A percentile compares a stretch with the other conserved stretches of the same genome.
phyloP scores from a whole-genome alignment of 2,797 vertebrate genomes.

The Chloroceryle inda region DNA sequence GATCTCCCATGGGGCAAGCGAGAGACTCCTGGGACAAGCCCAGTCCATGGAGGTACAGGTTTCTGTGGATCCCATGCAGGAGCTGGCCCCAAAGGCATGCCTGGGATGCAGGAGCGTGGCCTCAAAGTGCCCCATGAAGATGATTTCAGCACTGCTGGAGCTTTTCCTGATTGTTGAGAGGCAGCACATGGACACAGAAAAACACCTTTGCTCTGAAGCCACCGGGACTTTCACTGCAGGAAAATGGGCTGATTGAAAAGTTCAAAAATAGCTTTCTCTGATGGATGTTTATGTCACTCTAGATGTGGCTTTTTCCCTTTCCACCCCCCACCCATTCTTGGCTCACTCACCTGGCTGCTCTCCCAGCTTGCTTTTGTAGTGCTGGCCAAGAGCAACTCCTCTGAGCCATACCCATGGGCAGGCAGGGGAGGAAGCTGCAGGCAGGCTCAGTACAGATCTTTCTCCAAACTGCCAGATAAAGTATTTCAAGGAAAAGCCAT shows the following conservation, averaged over 20 bases:
- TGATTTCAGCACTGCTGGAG: neutral
- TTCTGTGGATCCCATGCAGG: neutral
- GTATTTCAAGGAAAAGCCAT: neutral
- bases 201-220: neutral
- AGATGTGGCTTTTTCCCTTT: neutral
- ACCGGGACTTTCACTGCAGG: neutral
- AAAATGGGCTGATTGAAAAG: neutral
- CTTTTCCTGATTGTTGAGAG: neutral
- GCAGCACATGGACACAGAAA: neutral
- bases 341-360: neutral
- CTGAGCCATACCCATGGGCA: fast-evolving
- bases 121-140: fast-evolving
- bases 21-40: fast-evolving
- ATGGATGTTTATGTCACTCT: neutral
- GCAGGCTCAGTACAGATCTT: neutral
- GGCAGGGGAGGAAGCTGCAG: neutral
- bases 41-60: neutral
- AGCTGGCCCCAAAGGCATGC: neutral
- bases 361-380: neutral
- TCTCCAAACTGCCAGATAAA: neutral
- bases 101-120: no score
- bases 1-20: fast-evolving
- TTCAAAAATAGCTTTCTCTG: neutral
- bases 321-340: neutral
- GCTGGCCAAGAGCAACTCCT: neutral